Base-by-base conservation (phyloP, 2,888 invertebrate genomes). In the Drosophila robusta region DNA sequence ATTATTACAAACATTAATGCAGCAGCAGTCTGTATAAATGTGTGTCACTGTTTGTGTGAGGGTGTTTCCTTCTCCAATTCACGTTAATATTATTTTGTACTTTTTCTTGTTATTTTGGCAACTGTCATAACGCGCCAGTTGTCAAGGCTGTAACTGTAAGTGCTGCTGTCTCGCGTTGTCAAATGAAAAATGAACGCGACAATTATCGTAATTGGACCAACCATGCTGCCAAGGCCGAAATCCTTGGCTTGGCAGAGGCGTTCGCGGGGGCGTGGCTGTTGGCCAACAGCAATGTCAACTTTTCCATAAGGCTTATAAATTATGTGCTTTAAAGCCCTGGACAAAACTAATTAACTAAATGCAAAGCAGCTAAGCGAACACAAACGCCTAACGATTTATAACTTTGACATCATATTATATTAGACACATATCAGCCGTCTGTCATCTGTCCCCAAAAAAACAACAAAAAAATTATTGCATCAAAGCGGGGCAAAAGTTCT, bases 111-210 rank as follows among this genome's bases (percentile, higher is more conserved):
- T 55, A 44, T 63, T 80, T 66, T 61, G 69, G 62, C 58, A 87
- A 68, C 75, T 68, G 72, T 63, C 62, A 76, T 12, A 60, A 41
- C 56, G 64, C 78, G 64, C 45, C 64, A 79, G 77, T 71, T 87
- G 69, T 76, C 86, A 85, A 55, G 81, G 45, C 56, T 45, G 61
- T 50, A 47, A 44, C 58, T 63, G 67, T 58, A 68, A 75, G 60
- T 50, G 62, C 34, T 39, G 51, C 63, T 75, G 66, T 71, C 66
- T 65, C 60, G 65, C 61, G 67, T 61, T 81, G 86, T 80, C 80
- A 79, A 89, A 89, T 87, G 87, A 87, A 84, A 86, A 89, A 88
- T 84, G 78, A 87, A 81, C 75, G 84, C 74, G 62, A 84, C 89
- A 87, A 87, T 89, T 89, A 87, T 81, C 72, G 78, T 89, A 84